phyloP scores from a whole-genome alignment of 2,888 invertebrate species.

The Minunthozetes semirufus region DNA sequence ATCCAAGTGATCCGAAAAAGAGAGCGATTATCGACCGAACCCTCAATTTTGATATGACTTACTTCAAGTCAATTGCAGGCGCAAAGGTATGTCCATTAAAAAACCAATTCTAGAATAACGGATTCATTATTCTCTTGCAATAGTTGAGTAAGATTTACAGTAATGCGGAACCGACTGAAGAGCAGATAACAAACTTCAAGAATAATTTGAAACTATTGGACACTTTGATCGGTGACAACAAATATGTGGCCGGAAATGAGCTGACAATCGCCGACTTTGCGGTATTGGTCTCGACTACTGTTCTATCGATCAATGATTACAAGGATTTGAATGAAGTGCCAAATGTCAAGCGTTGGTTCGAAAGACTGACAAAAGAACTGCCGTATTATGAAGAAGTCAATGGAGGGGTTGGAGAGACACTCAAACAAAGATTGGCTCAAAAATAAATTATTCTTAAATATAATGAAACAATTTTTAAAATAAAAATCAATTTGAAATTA shows the following conservation, averaged over 20 bases:
- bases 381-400: constrained; percentile 17
- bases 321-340: neutral
- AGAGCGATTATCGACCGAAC: constrained; percentile 67
- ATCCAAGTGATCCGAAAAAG: too few species aligned
- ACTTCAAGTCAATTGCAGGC: constrained; percentile 63
- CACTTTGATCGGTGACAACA: neutral
- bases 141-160: too few species aligned
- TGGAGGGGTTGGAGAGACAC: too few species aligned
- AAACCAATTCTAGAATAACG: too few species aligned
- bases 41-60: constrained; percentile 51
- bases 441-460: too few species aligned
- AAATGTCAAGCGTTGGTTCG: constrained; percentile 25
- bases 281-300: neutral
- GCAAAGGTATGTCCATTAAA: constrained; percentile 50
- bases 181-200: neutral
- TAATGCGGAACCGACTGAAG: neutral
- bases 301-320: neutral
- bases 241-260: too few species aligned
- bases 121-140: neutral
- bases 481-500: too few species aligned
- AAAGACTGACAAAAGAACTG: constrained; percentile 7
- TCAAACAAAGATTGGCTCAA: too few species aligned
- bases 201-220: constrained; percentile 2
- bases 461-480: too few species aligned
- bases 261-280: constrained; percentile 31